These are phyloP conservation scores for Buathra laborator DNA, from an alignment of 2,888 invertebrate genomes.

Conservation along the genomic window DNA sequence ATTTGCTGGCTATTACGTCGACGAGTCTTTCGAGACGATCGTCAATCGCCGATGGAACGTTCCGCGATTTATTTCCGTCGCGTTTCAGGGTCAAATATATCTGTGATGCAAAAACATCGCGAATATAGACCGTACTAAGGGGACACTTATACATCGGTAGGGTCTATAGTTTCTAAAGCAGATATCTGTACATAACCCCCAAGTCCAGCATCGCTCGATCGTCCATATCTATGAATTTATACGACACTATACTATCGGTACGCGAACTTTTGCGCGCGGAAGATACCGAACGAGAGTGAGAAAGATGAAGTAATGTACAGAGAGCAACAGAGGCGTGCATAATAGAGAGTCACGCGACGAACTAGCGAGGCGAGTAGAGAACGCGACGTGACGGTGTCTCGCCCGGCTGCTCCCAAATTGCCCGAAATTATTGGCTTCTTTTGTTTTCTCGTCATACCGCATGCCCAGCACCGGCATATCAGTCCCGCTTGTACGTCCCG, in stretches of 20 bases:
- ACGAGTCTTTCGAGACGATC: neutral
- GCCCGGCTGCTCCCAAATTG: conserved; percentile 84
- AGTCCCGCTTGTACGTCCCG: conserved; percentile 75
- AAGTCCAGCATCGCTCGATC: too few species aligned
- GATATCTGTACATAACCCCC: too few species aligned
- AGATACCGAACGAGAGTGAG: conserved; percentile 10
- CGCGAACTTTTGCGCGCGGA: neutral
- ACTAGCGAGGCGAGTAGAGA: conserved; percentile 53
- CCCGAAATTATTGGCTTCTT: conserved; percentile 85
- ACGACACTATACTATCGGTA: too few species aligned
- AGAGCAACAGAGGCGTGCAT: conserved; percentile 56
- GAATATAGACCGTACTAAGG: neutral
- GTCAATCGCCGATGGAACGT: neutral
- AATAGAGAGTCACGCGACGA: conserved; percentile 67
- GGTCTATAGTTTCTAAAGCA: neutral
- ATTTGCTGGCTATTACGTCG: conserved; percentile 27
- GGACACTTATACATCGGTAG: too few species aligned
- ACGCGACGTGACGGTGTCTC: conserved; percentile 77
- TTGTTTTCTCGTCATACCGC: conserved; percentile 84
- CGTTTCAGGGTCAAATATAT: conserved; percentile 4
- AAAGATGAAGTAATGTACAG: conserved; percentile 19
- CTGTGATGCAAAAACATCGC: neutral
- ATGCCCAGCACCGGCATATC: conserved; percentile 57
- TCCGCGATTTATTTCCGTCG: conserved; percentile 26
- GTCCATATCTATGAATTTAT: too few species aligned